Conservation (phyloP, 2,888 invertebrate genomes). For the Pseudococcus viburni region DNA sequence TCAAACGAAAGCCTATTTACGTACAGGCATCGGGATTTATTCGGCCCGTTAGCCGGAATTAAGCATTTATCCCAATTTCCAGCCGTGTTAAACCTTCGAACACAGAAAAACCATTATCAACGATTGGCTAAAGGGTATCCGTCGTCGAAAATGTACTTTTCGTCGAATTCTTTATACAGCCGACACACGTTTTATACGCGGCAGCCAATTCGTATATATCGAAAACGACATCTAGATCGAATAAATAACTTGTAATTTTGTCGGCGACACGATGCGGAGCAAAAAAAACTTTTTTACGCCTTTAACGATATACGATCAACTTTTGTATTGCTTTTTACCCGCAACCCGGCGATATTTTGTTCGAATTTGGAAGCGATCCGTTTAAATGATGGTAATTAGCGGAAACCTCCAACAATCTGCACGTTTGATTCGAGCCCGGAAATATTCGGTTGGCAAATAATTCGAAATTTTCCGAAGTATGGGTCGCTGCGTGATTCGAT, state of each 20-base stretch:
- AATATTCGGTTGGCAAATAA: no score
- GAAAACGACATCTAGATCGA: not conserved
- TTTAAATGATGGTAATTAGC: no score
- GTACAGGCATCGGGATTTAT: constrained; percentile 1
- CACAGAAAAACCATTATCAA: constrained; percentile 41
- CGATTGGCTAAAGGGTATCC: not conserved
- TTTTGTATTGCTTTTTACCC: no score
- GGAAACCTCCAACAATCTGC: no score
- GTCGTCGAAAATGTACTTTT: constrained; percentile 15
- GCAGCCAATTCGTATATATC: not conserved
- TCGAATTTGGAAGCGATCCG: no score
- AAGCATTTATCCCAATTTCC: constrained; percentile 40
- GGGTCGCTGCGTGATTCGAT: no score
- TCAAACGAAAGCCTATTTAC: constrained; percentile 23
- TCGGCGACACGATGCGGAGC: not conserved
- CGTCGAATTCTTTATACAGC: not conserved
- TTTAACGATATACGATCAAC: no score
- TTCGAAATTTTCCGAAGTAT: no score
- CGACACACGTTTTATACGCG: constrained; percentile 13
- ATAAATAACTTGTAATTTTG: constrained; percentile 9
- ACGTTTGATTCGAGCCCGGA: no score
- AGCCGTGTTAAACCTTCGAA: constrained; percentile 25
- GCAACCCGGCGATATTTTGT: no score
- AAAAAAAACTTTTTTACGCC: not conserved
- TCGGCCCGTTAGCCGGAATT: constrained; percentile 39